Evolutionary conservation across 2,113 vertebrate species (phyloP).

Genomic region (Antennarius striatus): DNA sequence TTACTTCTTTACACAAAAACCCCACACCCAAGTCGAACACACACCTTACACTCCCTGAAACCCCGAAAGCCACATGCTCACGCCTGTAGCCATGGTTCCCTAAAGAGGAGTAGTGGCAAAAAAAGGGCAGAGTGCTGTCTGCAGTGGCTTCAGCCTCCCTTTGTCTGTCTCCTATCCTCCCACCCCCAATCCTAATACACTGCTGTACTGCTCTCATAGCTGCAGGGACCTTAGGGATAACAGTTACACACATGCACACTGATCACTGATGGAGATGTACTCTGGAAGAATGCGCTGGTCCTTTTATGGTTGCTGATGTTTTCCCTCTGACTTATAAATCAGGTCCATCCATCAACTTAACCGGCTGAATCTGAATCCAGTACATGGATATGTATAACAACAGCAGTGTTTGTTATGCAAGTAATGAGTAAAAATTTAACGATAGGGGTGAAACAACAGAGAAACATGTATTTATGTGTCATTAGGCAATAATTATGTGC

Average conservation of each 20-base stretch:
- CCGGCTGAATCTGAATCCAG: not conserved
- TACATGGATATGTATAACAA: conserved; percentile 4
- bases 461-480: conserved; percentile 42
- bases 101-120: conserved; percentile 48
- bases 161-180: conserved; percentile 50
- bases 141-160: conserved; percentile 42
- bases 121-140: conserved; percentile 63
- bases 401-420: conserved; percentile 11
- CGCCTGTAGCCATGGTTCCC: conserved; percentile 66
- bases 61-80: conserved; percentile 58
- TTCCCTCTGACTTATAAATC: conserved; percentile 7
- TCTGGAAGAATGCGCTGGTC: conserved; percentile 21
- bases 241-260: conserved; percentile 38
- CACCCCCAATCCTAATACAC: conserved; percentile 24
- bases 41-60: conserved; percentile 51
- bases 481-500: conserved; percentile 64
- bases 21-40: conserved; percentile 33
- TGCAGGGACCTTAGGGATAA: conserved; percentile 50
- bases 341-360: conserved; percentile 17
- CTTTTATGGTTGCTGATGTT: conserved; percentile 27
- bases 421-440: conserved; percentile 21
- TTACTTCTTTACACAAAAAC: conserved; percentile 12
- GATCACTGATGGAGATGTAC: conserved; percentile 26
- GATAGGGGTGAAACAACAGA: conserved; percentile 27
- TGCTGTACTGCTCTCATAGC: conserved; percentile 30